These are phyloP conservation scores for Coregonus ussuriensis DNA, from an alignment of 2,797 vertebrate species.

Conservation along the genomic window DNA sequence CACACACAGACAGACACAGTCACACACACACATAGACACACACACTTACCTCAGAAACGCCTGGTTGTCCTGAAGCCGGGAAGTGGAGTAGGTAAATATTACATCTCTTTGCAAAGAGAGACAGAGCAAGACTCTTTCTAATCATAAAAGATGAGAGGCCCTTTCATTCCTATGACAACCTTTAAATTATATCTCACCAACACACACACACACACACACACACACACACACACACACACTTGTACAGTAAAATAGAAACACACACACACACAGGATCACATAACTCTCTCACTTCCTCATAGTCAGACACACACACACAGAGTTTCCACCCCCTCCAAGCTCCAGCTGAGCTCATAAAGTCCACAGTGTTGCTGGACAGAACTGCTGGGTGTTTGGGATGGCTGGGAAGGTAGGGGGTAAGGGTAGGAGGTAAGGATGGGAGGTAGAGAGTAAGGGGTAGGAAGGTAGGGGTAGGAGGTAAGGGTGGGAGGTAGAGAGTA, in stretches of 20 bases:
- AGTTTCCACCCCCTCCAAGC: too few relatives aligned
- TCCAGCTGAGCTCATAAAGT: constrained; percentile 21
- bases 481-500: too few relatives aligned
- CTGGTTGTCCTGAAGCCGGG: constrained; percentile 15
- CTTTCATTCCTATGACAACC: constrained; percentile 26
- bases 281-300: too few relatives aligned
- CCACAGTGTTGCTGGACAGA: constrained; percentile 7
- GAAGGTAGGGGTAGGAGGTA: background rate
- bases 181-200: background rate
- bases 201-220: background rate
- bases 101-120: constrained; percentile 34
- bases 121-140: constrained; percentile 14
- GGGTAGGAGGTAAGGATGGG: background rate
- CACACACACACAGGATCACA: background rate
- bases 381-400: background rate
- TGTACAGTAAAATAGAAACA: background rate
- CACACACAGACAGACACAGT: background rate
- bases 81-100: constrained; percentile 43
- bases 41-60: constrained; percentile 1
- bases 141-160: constrained; percentile 17
- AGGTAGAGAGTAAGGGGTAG: background rate
- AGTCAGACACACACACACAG: background rate
- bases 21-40: background rate
- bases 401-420: background rate
- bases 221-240: background rate